A percentile compares a stretch with the other conserved stretches of the same genome.
Conservation (phyloP, 2,797 vertebrate species). For the Falco naumanni region DNA sequence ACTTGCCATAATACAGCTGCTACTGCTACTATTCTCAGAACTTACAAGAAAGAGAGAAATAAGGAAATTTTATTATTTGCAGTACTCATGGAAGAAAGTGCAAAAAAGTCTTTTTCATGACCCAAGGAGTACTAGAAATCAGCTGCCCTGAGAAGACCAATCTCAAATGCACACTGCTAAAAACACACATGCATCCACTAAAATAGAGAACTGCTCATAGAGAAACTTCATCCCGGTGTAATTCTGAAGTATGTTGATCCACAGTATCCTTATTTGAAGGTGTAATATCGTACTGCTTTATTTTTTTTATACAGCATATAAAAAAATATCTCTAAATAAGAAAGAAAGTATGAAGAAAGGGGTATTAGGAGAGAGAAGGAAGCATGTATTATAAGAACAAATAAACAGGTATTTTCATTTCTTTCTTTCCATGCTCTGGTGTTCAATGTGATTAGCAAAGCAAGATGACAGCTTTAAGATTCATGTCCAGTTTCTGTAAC, state of each 20-base stretch:
- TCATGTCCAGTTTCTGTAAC: accelerated
- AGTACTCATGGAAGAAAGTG: background rate
- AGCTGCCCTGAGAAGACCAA: background rate
- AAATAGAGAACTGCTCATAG: background rate
- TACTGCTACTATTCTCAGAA: background rate
- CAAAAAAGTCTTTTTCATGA: background rate
- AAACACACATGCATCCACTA: background rate
- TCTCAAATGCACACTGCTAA: background rate
- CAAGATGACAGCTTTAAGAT: background rate
- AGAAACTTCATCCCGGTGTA: background rate
- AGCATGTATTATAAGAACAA: background rate
- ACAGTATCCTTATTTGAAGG: background rate
- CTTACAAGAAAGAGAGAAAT: background rate
- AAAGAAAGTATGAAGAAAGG: background rate
- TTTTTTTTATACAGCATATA: background rate
- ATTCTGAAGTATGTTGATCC: background rate
- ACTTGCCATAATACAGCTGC: background rate
- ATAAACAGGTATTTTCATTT: background rate
- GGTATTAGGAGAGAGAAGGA: background rate
- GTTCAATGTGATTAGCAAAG: background rate
- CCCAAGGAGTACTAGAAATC: background rate
- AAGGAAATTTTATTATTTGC: background rate
- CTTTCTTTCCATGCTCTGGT: background rate
- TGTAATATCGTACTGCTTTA: background rate
- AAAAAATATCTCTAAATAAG: background rate